Conservation (phyloP, 2,113 vertebrate genomes). For the Nipponia nippon region DNA sequence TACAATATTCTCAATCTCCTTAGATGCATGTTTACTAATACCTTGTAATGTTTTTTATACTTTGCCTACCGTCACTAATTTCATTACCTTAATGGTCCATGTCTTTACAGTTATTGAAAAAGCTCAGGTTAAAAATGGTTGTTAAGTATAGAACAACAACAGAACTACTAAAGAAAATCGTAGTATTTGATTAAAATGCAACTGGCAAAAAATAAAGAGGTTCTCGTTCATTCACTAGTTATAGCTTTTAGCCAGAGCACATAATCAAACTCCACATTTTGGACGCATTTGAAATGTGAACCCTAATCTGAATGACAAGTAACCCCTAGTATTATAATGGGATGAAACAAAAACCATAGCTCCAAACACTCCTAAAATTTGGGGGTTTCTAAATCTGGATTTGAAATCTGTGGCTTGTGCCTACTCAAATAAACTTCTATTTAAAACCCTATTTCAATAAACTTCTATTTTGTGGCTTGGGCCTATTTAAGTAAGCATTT, state of each 20-base stretch:
- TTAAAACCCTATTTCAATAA: slow-evolving; percentile 53
- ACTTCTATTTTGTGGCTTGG: slow-evolving; percentile 52
- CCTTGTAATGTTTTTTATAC: neutral
- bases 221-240: neutral
- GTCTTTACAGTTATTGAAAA: neutral
- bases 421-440: slow-evolving; percentile 47
- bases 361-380: slow-evolving; percentile 18
- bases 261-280: neutral
- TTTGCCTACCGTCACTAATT: neutral
- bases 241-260: neutral
- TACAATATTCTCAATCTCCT: neutral
- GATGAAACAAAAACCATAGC: slow-evolving; percentile 34
- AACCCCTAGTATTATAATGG: neutral
- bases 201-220: neutral
- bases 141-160: neutral
- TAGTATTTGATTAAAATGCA: neutral
- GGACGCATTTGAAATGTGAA: neutral
- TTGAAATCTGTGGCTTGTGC: slow-evolving; percentile 30
- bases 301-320: neutral
- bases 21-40: neutral
- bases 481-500: slow-evolving; percentile 54
- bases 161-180: neutral
- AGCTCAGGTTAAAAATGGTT: neutral
- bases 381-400: slow-evolving; percentile 42
- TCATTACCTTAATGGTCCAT: neutral